Conservation (phyloP, 2,113 vertebrate species). For the Macheiramphus alcinus region DNA sequence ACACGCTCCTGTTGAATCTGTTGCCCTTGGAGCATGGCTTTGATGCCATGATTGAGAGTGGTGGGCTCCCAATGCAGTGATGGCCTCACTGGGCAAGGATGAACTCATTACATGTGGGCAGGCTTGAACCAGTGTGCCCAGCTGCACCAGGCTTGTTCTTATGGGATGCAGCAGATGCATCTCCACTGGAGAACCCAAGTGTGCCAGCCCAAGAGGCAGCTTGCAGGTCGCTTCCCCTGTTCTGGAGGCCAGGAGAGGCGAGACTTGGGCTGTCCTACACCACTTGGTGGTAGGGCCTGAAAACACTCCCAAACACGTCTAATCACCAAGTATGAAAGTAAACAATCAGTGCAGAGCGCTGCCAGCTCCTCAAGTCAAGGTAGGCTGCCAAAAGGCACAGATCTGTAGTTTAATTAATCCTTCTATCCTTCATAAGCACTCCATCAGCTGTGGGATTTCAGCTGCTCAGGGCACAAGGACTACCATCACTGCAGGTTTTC, state of each 20-base stretch:
- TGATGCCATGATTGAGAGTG: neutral
- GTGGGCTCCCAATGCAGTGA: fast-evolving
- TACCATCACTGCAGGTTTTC: neutral
- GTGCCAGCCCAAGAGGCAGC: neutral
- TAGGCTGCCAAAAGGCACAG: neutral
- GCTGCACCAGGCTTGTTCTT: neutral
- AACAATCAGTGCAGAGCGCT: neutral
- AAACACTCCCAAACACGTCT: neutral
- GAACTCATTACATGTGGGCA: neutral
- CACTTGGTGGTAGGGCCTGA: neutral
- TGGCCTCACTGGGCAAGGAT: neutral
- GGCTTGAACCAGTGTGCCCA: neutral
- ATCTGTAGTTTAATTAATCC: neutral
- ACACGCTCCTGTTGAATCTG: neutral
- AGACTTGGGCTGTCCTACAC: neutral
- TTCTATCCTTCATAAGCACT: neutral
- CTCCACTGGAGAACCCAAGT: neutral
- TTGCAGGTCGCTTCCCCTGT: neutral
- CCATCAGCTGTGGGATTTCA: neutral
- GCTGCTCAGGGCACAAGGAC: neutral
- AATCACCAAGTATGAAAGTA: neutral
- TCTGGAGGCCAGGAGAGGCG: neutral
- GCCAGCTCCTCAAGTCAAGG: neutral
- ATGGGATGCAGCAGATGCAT: neutral
- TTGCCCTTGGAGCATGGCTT: neutral